Base-by-base conservation (phyloP, 2,888 invertebrate genomes). In the Xylophagus ater region DNA sequence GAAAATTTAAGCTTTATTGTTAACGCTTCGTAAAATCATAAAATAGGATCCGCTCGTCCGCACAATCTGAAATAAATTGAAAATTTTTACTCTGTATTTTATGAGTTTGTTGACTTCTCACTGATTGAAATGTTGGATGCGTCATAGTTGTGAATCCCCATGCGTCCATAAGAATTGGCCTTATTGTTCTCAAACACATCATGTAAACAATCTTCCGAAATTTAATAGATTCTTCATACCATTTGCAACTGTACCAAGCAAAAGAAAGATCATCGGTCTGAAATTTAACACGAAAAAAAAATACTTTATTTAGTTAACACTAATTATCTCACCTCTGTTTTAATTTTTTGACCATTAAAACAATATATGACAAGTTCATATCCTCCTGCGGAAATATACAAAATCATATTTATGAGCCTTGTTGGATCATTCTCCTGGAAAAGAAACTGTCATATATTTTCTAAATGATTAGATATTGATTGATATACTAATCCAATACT, bases 31-130 rank as follows among this genome's bases (percentile, higher is more conserved):
- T 24, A 37, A 7, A 4, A 43, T n/a, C 15, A 40, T 24, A 23
- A 37, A 43, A 37, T 43, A 43, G 5, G 43, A 43, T 26, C 30
- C 30, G 34, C 43, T 43, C 12, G 43, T 40, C 15, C 37, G 30
- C 4, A 23, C 13, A 12, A 43, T 37, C 43, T 43, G 8, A 26
- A 37, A 43, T 17, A 19, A 36, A 36, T 13, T 6, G 10, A 14
- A n/a, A 21, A 21, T 21, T 7, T 21, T 21, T 5, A 21, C 5
- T 9, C 5, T 7, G 9, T 21, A 21, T 7, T 21, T 7, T 21
- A 21, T 21, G 9, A 21, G 9, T 7, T 21, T 21, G 21, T 9
- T 9, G 6, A 30, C 8, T 33, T 12, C 14, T 19, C 28, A 36
- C 35, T 1, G 12, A 8, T 13, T 20, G n/a, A 19, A 36, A 36